phyloP scores from a whole-genome alignment of 2,113 vertebrate genomes.

The Hippocampus barbouri region DNA sequence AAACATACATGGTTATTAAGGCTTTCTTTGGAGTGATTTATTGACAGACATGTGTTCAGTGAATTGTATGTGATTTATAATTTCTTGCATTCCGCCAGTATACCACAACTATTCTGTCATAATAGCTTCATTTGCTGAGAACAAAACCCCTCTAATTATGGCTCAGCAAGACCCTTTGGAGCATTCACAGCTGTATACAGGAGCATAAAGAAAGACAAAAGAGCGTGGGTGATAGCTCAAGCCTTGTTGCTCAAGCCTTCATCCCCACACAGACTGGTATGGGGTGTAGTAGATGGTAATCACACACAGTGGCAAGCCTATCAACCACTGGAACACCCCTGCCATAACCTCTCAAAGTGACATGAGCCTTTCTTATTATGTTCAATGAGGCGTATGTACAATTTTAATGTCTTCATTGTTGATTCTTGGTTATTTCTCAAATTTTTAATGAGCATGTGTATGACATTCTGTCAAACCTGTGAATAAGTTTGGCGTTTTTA shows the following conservation, averaged over 20 bases:
- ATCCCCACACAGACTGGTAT: conserved; percentile 67
- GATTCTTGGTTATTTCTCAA: conserved; percentile 59
- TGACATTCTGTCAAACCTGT: conserved; percentile 36
- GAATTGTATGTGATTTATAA: conserved; percentile 72
- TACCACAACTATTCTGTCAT: conserved; percentile 70
- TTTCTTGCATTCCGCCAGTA: conserved; percentile 66
- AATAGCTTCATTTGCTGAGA: conserved; percentile 73
- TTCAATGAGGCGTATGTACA: conserved; percentile 55
- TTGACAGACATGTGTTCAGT: conserved; percentile 72
- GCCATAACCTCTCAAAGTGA: conserved; percentile 65
- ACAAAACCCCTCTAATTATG: conserved; percentile 72
- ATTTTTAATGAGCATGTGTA: conserved; percentile 25
- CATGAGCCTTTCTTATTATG: conserved; percentile 67
- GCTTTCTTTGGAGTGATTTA: conserved; percentile 69
- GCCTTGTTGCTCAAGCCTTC: conserved; percentile 67
- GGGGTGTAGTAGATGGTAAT: conserved; percentile 63
- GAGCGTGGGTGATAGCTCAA: conserved; percentile 69
- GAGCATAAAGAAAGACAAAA: conserved; percentile 67
- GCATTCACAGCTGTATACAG: conserved; percentile 68
- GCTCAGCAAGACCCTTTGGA: conserved; percentile 69
- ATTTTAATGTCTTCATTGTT: conserved; percentile 64
- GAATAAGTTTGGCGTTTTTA: conserved; percentile 31
- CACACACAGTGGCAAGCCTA: conserved; percentile 68
- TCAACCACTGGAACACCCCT: conserved; percentile 62
- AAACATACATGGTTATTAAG: conserved; percentile 69